A percentile compares a stretch with the other conserved stretches of the same genome.
Evolutionary conservation across 2,888 invertebrate genomes (phyloP).

Genomic region (Tipula confusa): DNA sequence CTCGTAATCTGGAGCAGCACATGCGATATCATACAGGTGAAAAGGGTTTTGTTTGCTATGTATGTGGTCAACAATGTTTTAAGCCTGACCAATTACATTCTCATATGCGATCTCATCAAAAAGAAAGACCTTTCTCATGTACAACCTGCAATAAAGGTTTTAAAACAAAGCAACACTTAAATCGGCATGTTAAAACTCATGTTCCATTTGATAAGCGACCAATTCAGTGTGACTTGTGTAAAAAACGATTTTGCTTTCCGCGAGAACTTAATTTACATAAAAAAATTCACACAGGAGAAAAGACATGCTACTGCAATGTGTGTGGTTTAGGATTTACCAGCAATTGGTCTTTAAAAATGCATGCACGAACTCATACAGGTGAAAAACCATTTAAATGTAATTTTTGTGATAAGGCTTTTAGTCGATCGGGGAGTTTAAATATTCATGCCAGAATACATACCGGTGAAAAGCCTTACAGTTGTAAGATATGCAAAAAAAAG

Average conservation of each 20-base stretch:
- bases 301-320: not conserved
- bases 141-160: not conserved
- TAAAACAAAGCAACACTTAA: not conserved
- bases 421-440: not conserved
- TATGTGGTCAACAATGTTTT: not conserved
- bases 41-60: not conserved
- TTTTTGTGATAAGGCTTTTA: not conserved
- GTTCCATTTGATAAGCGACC: not conserved
- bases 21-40: not conserved
- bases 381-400: not conserved
- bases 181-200: not conserved
- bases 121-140: not conserved
- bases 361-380: conserved; percentile 14
- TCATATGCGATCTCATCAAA: not conserved
- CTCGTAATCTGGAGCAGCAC: not conserved
- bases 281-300: not conserved
- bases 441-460: not conserved
- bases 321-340: not conserved
- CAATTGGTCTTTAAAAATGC: not conserved
- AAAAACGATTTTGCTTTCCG: not conserved
- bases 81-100: not conserved
- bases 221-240: not conserved
- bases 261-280: not conserved
- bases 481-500: not conserved
- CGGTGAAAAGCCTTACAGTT: not conserved